A percentile compares a stretch with the other conserved stretches of the same genome.
phyloP scores from a whole-genome alignment of 2,113 vertebrate species.

The Gnathonemus echidnorhynchus region DNA sequence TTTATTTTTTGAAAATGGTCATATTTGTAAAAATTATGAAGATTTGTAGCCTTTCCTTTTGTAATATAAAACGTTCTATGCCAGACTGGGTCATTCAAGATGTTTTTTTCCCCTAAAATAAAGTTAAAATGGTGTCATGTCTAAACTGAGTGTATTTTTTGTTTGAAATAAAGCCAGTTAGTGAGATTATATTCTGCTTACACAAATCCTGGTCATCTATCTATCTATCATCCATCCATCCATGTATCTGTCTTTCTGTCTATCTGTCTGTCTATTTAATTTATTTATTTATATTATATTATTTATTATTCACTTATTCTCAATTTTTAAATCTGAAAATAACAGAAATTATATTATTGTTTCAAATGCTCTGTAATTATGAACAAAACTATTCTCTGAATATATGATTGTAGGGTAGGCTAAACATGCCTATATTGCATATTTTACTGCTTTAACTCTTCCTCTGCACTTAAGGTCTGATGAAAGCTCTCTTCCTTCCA shows the following conservation, averaged over 20 bases:
- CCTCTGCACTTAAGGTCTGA: not conserved
- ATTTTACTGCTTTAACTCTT: not conserved
- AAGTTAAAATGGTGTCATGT: slow-evolving; percentile 48
- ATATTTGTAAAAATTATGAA: slow-evolving; percentile 78
- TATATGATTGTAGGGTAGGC: not conserved
- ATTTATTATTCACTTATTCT: not conserved
- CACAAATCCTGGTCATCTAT: not conserved
- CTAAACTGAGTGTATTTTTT: not conserved
- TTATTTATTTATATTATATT: too few species aligned
- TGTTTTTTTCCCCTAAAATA: slow-evolving; percentile 59
- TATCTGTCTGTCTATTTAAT: not conserved
- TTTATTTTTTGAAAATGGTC: slow-evolving; percentile 76
- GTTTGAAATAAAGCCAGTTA: not conserved
- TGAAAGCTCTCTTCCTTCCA: not conserved
- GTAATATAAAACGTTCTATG: slow-evolving; percentile 49
- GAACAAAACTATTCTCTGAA: not conserved
- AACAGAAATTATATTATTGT: not conserved
- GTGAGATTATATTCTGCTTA: not conserved
- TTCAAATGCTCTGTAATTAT: not conserved
- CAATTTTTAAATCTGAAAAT: not conserved
- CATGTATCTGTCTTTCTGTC: too few species aligned
- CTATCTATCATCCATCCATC: too few species aligned
- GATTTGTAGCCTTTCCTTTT: slow-evolving; percentile 78
- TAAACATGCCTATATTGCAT: not conserved
- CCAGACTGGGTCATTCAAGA: slow-evolving; percentile 62